These are phyloP conservation scores for Carcina quercana DNA, from an alignment of 2,888 invertebrate genomes.

Conservation along the genomic window DNA sequence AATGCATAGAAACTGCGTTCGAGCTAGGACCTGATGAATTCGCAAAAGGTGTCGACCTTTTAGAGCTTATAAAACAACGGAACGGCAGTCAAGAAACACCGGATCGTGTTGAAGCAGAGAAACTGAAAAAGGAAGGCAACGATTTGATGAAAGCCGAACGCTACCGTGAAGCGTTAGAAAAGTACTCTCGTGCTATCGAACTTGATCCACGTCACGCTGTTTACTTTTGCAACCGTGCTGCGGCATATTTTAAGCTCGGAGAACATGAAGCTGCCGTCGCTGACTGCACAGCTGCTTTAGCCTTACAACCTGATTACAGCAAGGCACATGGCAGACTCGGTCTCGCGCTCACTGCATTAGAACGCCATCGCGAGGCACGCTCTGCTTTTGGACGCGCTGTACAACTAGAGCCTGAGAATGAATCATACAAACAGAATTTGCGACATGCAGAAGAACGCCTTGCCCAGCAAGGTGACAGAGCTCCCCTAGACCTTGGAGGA, in stretches of 20 bases:
- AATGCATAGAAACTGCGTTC: constrained; percentile 95
- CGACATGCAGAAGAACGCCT: constrained; percentile 84
- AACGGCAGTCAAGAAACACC: constrained; percentile 23
- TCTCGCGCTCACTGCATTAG: constrained; percentile 88
- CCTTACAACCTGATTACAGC: constrained; percentile 92
- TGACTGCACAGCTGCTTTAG: constrained; percentile 93
- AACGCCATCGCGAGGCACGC: constrained; percentile 88
- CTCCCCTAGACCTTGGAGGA: constrained; percentile 73
- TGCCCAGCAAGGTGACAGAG: constrained; percentile 79
- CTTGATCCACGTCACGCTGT: constrained; percentile 93
- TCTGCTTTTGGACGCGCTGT: constrained; percentile 91
- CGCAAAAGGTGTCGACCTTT: constrained; percentile 43
- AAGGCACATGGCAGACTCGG: constrained; percentile 97
- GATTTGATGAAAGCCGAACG: constrained; percentile 90
- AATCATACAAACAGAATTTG: constrained; percentile 91
- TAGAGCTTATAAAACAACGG: constrained; percentile 40
- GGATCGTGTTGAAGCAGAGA: constrained; percentile 83
- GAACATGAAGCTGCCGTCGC: constrained; percentile 88
- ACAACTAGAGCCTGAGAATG: constrained; percentile 93
- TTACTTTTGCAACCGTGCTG: constrained; percentile 98
- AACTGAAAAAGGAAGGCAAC: constrained; percentile 91
- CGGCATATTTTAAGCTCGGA: constrained; percentile 92
- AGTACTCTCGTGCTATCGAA: constrained; percentile 92
- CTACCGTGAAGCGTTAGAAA: constrained; percentile 85
- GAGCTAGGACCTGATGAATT: constrained; percentile 75